These are phyloP conservation scores for Delichon dasypus DNA, from an alignment of 2,797 vertebrate species.

Conservation along the genomic window DNA sequence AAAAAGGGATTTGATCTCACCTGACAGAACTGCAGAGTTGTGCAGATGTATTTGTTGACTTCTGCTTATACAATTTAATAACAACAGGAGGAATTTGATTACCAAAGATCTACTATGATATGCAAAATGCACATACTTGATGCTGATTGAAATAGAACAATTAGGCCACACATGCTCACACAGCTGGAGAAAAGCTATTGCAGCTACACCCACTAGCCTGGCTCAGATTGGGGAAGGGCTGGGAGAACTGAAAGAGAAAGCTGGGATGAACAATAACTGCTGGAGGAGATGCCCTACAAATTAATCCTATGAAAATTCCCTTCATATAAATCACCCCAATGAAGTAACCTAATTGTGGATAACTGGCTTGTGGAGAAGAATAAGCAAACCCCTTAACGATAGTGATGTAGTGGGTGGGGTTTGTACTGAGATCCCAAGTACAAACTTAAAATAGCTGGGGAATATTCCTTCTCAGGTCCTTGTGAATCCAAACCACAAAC, in stretches of 20 bases:
- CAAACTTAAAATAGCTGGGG: background rate
- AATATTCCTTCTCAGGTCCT: background rate
- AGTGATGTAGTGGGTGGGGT: background rate
- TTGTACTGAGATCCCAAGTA: background rate
- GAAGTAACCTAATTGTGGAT: background rate
- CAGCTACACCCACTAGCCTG: background rate
- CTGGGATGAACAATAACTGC: background rate
- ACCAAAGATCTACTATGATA: background rate
- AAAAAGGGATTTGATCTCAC: background rate
- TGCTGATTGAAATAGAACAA: background rate
- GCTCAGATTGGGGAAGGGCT: background rate
- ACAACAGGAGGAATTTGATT: background rate
- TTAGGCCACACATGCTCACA: background rate
- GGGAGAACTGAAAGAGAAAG: background rate
- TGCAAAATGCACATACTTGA: background rate
- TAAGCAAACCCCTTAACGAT: background rate
- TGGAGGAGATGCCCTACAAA: background rate
- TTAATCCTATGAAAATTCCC: background rate
- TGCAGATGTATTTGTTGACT: background rate
- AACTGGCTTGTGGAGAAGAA: background rate
- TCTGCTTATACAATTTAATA: background rate
- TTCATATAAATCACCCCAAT: background rate
- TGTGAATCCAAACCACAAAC: background rate
- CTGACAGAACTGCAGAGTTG: background rate
- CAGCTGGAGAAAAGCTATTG: constrained; percentile 1